These are phyloP conservation scores for Hassar affinis DNA, from an alignment of 2,113 vertebrate genomes.

Conservation along the genomic window DNA sequence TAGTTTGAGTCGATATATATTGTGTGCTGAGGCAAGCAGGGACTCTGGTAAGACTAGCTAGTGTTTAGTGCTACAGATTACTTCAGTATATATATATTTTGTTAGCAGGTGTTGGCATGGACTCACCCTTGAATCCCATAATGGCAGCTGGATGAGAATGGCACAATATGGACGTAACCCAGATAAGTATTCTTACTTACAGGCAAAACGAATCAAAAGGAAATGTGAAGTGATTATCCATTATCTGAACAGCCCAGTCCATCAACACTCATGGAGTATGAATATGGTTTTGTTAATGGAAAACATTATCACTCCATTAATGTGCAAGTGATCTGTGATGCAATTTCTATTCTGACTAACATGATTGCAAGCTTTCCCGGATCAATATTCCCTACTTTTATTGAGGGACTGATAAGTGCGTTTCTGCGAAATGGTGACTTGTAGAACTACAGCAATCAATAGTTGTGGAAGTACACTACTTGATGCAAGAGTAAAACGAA, in stretches of 20 bases:
- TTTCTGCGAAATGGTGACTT: background rate
- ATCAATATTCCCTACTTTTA: background rate
- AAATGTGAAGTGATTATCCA: background rate
- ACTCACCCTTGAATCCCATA: background rate
- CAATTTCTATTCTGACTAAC: background rate
- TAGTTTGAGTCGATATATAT: no score
- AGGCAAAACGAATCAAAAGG: background rate
- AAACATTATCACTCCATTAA: background rate
- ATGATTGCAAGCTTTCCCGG: background rate
- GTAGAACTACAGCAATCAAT: background rate
- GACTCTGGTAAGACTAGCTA: no score
- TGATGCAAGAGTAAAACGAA: background rate
- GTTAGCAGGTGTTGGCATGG: background rate
- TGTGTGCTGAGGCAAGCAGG: no score
- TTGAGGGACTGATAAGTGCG: background rate
- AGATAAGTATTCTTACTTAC: background rate
- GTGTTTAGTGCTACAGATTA: background rate
- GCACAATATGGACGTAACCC: background rate
- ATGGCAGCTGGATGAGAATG: background rate
- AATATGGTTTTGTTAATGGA: background rate
- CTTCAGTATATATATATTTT: background rate
- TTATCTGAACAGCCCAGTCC: background rate
- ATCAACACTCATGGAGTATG: background rate
- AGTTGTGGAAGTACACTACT: background rate
- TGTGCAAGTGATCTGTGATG: background rate